These are phyloP conservation scores for Rhipidura dahli DNA, from an alignment of 2,113 vertebrate genomes.

Conservation along the genomic window DNA sequence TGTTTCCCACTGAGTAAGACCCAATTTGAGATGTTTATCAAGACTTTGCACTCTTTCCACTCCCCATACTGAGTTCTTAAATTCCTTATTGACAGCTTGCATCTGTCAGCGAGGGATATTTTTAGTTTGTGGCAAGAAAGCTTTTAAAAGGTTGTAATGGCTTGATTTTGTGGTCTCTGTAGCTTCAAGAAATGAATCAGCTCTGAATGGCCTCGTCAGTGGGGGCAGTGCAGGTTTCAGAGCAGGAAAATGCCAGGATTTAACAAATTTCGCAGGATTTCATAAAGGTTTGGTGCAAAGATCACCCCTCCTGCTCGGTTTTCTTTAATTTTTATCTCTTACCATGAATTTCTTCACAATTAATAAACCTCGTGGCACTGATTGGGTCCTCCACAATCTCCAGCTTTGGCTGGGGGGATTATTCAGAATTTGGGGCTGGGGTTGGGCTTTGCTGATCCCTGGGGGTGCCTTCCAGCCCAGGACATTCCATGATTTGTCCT, in stretches of 20 bases:
- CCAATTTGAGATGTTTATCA: slow-evolving; percentile 98
- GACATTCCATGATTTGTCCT: neutral
- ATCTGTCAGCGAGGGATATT: slow-evolving; percentile 81
- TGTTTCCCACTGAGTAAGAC: slow-evolving; percentile 92
- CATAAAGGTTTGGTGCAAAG: neutral
- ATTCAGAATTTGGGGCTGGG: neutral
- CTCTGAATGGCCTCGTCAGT: neutral
- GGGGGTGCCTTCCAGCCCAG: neutral
- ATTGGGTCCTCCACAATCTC: neutral
- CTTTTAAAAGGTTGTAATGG: slow-evolving; percentile 78
- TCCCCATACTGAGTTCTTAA: slow-evolving; percentile 86
- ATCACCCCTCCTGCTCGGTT: fast-evolving
- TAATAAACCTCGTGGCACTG: fast-evolving
- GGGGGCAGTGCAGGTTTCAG: neutral
- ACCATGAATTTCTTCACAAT: neutral
- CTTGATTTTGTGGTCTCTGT: neutral
- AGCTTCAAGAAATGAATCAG: slow-evolving; percentile 34
- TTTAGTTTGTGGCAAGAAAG: slow-evolving; percentile 76
- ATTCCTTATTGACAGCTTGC: slow-evolving; percentile 82
- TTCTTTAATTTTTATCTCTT: neutral
- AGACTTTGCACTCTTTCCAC: slow-evolving; percentile 90
- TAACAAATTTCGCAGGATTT: neutral
- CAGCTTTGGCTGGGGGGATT: neutral
- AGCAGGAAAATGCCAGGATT: neutral
- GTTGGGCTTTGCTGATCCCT: neutral